phyloP scores from a whole-genome alignment of 2,797 vertebrate species.

The Lateolabrax maculatus region DNA sequence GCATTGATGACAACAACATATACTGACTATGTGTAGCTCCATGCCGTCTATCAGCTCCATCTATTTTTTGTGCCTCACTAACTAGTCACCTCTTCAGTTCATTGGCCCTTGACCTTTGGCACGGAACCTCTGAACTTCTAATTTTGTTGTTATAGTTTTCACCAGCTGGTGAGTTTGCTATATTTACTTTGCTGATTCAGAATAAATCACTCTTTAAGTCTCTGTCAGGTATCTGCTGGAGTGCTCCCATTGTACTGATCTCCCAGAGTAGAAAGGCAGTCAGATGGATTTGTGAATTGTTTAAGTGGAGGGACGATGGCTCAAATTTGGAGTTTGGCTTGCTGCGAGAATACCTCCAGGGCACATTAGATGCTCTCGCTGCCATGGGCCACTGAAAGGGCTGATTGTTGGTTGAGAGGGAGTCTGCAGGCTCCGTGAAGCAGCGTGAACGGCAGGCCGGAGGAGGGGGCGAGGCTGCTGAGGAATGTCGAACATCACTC shows the following conservation, averaged over 20 bases:
- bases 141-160: constrained; percentile 59
- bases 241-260: not conserved
- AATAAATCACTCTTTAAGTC: constrained; percentile 2
- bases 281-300: constrained; percentile 58
- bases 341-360: constrained; percentile 62
- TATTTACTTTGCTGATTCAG: constrained; percentile 51
- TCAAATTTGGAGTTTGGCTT: constrained; percentile 57
- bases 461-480: constrained; percentile 66
- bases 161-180: constrained; percentile 59
- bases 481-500: constrained; percentile 81
- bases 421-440: constrained; percentile 58
- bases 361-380: constrained; percentile 57
- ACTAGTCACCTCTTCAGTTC: constrained; percentile 42
- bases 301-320: constrained; percentile 70
- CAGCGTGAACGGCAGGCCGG: constrained; percentile 56
- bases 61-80: constrained; percentile 49
- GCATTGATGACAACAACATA: not conserved
- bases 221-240: not conserved
- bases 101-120: constrained; percentile 55
- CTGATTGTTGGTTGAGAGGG: constrained; percentile 78
- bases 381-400: constrained; percentile 74
- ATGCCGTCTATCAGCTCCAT: constrained; percentile 15
- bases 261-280: constrained; percentile 30
- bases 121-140: constrained; percentile 60
- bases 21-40: not conserved